phyloP scores from a whole-genome alignment of 2,113 vertebrate genomes.

The Nycticorax nycticorax region DNA sequence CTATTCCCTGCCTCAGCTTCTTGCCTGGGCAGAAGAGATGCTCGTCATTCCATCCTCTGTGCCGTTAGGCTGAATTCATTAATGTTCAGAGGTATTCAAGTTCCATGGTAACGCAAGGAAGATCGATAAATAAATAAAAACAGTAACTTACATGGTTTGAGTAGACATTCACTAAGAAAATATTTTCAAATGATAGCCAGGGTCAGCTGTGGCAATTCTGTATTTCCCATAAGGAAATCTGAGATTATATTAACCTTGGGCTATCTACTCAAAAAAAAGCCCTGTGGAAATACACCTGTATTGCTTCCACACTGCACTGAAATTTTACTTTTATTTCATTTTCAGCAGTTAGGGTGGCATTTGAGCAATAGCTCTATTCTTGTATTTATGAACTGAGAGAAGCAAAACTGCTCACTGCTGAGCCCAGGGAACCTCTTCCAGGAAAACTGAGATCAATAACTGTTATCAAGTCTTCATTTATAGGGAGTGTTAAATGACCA shows the following conservation, averaged over 20 bases:
- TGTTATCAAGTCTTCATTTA: conserved; percentile 48
- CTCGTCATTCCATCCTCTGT: background rate
- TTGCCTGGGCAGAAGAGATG: background rate
- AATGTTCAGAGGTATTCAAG: background rate
- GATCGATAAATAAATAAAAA: background rate
- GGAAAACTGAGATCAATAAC: conserved; percentile 49
- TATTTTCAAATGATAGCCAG: background rate
- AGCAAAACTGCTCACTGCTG: conserved; percentile 7
- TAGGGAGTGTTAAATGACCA: conserved; percentile 32
- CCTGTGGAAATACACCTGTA: conserved; percentile 3
- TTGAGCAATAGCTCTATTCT: conserved; percentile 44
- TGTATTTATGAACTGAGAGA: conserved; percentile 54
- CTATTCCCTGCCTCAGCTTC: background rate
- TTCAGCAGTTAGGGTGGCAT: background rate
- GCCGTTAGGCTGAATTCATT: background rate
- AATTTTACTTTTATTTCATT: background rate
- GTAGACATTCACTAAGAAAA: background rate
- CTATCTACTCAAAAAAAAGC: background rate
- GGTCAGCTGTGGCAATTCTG: background rate
- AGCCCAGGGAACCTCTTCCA: conserved; percentile 46
- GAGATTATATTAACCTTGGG: background rate
- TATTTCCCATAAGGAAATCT: background rate
- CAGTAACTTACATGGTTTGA: background rate
- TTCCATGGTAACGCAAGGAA: background rate
- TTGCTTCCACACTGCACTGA: background rate